Evolutionary conservation across 2,113 vertebrate species (phyloP).

Genomic region (Podarcis cretensis): DNA sequence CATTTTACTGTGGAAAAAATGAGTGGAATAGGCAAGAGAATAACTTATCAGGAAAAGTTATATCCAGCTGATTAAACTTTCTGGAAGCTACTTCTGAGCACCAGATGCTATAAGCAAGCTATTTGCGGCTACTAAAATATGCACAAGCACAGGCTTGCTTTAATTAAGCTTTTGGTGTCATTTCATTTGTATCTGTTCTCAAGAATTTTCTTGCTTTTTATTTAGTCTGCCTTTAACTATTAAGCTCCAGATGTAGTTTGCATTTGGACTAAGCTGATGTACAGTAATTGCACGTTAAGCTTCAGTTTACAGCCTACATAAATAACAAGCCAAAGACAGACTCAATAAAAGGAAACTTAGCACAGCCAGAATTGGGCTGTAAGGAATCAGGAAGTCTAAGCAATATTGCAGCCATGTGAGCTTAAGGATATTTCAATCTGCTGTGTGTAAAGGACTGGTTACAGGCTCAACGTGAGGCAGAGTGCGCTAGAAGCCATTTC

Average conservation of each 20-base stretch:
- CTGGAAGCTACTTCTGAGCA: conserved; percentile 30
- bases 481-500: conserved; percentile 20
- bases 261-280: conserved; percentile 48
- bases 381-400: conserved; percentile 11
- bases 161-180: conserved; percentile 63
- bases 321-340: conserved; percentile 68
- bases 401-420: conserved; percentile 34
- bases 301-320: conserved; percentile 71
- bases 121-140: conserved; percentile 44
- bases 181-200: conserved; percentile 63
- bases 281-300: conserved; percentile 63
- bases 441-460: neutral
- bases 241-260: conserved; percentile 64
- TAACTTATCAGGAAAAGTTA: conserved; percentile 27
- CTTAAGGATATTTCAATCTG: conserved; percentile 21
- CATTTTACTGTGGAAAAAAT: neutral
- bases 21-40: neutral
- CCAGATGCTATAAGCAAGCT: conserved; percentile 50
- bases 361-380: conserved; percentile 26
- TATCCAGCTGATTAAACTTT: conserved; percentile 36
- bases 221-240: conserved; percentile 63
- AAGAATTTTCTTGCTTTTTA: conserved; percentile 48
- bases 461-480: fast-evolving
- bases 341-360: conserved; percentile 46
- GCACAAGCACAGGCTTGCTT: conserved; percentile 49